Evolutionary conservation across 2,888 invertebrate genomes (phyloP), one percentile per base, ranked within the genome.

Genomic region (Plebejus melissa): DNA sequence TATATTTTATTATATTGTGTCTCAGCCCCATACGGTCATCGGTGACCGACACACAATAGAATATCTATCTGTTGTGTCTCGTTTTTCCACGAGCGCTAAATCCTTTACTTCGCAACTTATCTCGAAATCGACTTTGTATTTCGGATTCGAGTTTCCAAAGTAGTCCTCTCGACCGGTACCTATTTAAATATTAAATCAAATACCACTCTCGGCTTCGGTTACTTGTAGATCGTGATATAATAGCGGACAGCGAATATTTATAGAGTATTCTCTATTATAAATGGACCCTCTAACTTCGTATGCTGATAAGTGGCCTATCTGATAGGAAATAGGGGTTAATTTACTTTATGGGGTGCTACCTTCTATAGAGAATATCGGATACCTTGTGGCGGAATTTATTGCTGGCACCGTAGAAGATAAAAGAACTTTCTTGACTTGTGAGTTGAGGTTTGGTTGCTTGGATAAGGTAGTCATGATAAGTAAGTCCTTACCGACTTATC

Each of bases 151-250:
- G 65, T 65, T 65, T 13, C 13, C 65, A 65, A 11, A 65, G 65
- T 65, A 65, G 36, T 65, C 13, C 13, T 36, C 32, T 72, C 72
- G 54, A 28, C 22, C 71, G 46, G 72, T 54, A 36, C 32, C 46
- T 50, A 72, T 72, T 72, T 72, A 72, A 72, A 72, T 72, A 72
- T 72, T 72, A 72, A 72, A 72, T 50, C 72, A 72, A 72, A 72
- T 32, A 28, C 41, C 50, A 72, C 50, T 72, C 72, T 32, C 72
- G 2, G 72, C 72, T 28, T 72, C 54, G 54, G 72, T 54, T 54
- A 54, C 72, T 72, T 72, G 72, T 54, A 28, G 72, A 50, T 72
- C 72, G 72, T 72, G 72, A 72, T 72, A 72, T 50, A 72, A 72
- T 46, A 32, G 46, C 72, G 54, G 72, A 72, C 54, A 13, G 50